These are phyloP conservation scores for Drosophila trapezifrons DNA, from an alignment of 1,140 invertebrate genomes.

Conservation along the genomic window DNA sequence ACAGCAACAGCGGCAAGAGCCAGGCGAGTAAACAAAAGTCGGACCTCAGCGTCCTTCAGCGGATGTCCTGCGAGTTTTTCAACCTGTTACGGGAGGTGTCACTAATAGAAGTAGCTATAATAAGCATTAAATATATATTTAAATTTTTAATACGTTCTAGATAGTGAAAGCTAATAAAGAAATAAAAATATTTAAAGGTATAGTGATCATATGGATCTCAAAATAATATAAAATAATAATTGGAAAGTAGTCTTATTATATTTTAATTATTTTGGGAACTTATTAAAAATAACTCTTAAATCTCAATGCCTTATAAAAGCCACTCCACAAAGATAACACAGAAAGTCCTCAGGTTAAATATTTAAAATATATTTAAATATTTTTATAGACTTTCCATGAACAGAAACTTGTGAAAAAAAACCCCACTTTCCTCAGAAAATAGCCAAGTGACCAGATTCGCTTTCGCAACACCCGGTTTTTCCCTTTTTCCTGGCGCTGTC, in stretches of 20 bases:
- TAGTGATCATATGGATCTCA: background rate
- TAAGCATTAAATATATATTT: background rate
- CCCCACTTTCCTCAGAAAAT: background rate
- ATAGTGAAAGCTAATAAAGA: no score
- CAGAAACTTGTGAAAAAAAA: background rate
- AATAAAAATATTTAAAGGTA: no score
- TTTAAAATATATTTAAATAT: no score
- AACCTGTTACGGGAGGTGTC: background rate
- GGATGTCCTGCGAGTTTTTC: background rate
- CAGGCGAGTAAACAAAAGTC: slow-evolving; percentile 62
- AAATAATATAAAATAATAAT: background rate
- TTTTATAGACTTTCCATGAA: background rate
- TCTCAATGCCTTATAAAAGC: no score
- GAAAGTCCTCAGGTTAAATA: no score
- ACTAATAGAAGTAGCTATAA: no score
- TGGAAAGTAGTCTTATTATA: no score
- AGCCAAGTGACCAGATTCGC: slow-evolving; percentile 15
- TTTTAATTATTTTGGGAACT: no score
- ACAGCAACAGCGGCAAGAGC: slow-evolving; percentile 42
- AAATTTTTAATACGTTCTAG: background rate
- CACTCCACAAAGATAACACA: no score
- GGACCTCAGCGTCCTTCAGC: slow-evolving; percentile 5
- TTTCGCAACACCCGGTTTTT: background rate
- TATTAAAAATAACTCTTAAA: no score
- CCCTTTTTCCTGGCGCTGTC: slow-evolving; percentile 23